Evolutionary conservation across 2,888 invertebrate species (phyloP).

Genomic region (Cephus pygmeus): DNA sequence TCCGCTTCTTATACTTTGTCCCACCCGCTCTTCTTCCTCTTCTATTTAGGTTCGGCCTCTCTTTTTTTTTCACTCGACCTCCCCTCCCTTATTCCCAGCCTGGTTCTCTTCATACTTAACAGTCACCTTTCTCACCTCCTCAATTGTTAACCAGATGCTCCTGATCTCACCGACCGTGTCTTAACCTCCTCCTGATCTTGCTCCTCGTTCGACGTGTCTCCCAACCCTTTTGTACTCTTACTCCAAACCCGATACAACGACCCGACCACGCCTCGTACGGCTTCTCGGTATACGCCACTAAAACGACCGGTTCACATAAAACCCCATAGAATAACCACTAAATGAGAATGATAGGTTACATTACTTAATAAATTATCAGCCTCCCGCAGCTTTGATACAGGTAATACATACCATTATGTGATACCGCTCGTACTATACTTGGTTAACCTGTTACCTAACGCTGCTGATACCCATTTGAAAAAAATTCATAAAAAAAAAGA

Average conservation of each 20-base stretch:
- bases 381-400: background rate
- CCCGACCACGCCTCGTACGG: background rate
- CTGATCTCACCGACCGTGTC: constrained; percentile 9
- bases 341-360: background rate
- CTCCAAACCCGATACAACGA: background rate
- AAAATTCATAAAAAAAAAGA: background rate
- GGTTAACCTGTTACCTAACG: background rate
- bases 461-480: background rate
- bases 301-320: background rate
- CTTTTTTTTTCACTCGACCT: background rate
- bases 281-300: background rate
- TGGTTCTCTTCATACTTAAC: background rate
- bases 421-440: background rate
- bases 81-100: background rate
- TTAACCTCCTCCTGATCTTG: background rate
- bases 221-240: background rate
- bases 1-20: constrained; percentile 9
- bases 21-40: constrained; percentile 1
- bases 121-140: background rate
- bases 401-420: background rate
- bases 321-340: background rate
- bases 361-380: background rate
- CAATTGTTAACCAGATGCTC: constrained; percentile 39
- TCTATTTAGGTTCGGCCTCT: background rate
- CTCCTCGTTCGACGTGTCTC: background rate